A percentile compares a stretch with the other conserved stretches of the same genome.
phyloP scores from a whole-genome alignment of 1,140 invertebrate genomes.

The Hirudo medicinalis region DNA sequence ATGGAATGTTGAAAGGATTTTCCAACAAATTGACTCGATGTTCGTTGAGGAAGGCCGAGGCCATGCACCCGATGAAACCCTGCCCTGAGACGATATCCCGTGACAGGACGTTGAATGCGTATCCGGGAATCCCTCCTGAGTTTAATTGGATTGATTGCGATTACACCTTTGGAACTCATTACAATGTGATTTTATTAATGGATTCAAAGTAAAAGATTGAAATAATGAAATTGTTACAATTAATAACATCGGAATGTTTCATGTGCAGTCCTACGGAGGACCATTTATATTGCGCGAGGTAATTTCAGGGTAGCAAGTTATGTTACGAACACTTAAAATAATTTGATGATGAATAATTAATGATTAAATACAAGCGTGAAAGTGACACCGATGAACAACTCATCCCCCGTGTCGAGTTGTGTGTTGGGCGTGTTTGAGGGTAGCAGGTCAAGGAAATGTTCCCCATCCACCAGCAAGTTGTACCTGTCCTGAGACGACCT shows the following conservation, averaged over 20 bases:
- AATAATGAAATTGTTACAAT: no score
- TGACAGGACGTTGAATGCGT: slow-evolving; percentile 48
- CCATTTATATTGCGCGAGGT: no score
- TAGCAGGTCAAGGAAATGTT: slow-evolving; percentile 53
- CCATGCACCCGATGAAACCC: slow-evolving; percentile 86
- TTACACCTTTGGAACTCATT: no score
- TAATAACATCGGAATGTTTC: no score
- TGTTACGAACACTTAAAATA: no score
- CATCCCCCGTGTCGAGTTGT: slow-evolving; percentile 68
- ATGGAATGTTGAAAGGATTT: slow-evolving; percentile 12
- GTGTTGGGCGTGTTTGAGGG: slow-evolving; percentile 57
- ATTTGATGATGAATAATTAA: no score
- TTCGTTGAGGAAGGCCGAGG: slow-evolving; percentile 80
- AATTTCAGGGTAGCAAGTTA: no score
- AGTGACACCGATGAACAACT: slow-evolving; percentile 30
- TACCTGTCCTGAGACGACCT: slow-evolving; percentile 71
- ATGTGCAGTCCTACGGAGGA: no score
- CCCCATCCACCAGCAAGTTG: slow-evolving; percentile 77
- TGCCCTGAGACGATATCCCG: slow-evolving; percentile 64
- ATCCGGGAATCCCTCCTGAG: slow-evolving; percentile 29
- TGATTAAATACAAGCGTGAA: no score
- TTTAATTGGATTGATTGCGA: no score
- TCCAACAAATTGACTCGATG: slow-evolving; percentile 44
- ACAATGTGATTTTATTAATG: no score
- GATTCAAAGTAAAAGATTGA: no score